Conservation (phyloP, 2,113 vertebrate genomes). For the Phaethon lepturus region DNA sequence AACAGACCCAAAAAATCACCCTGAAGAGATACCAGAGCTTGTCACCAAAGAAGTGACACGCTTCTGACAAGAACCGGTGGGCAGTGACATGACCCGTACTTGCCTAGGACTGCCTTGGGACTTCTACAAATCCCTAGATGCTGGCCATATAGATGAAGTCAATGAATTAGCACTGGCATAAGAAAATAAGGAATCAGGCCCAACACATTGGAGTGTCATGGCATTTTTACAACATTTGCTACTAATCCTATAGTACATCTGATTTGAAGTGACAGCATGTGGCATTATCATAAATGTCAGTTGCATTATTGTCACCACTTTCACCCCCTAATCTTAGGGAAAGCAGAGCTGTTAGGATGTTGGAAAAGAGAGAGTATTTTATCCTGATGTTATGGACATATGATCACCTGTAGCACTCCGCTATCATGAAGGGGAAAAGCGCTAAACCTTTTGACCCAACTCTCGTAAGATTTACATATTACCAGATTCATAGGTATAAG, state of each 20-base stretch:
- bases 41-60: conserved; percentile 64
- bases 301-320: conserved; percentile 32
- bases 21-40: conserved; percentile 52
- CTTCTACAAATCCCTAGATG: neutral
- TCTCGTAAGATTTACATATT: neutral
- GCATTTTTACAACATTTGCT: conserved; percentile 47
- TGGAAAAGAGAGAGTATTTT: conserved; percentile 20
- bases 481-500: neutral
- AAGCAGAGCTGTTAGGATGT: conserved; percentile 1
- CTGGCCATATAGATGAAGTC: neutral
- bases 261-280: conserved; percentile 42
- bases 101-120: neutral
- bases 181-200: neutral
- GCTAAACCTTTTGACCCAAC: neutral
- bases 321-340: conserved; percentile 38
- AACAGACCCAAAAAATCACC: neutral
- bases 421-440: neutral
- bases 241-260: conserved; percentile 6
- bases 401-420: neutral
- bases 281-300: conserved; percentile 51
- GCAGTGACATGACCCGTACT: neutral
- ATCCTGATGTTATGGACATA: neutral
- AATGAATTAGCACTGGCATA: neutral
- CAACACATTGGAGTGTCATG: neutral
- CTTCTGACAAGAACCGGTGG: conserved; percentile 13